Base-by-base conservation (phyloP, 2,797 vertebrate genomes). In the Chiloscyllium punctatum region DNA sequence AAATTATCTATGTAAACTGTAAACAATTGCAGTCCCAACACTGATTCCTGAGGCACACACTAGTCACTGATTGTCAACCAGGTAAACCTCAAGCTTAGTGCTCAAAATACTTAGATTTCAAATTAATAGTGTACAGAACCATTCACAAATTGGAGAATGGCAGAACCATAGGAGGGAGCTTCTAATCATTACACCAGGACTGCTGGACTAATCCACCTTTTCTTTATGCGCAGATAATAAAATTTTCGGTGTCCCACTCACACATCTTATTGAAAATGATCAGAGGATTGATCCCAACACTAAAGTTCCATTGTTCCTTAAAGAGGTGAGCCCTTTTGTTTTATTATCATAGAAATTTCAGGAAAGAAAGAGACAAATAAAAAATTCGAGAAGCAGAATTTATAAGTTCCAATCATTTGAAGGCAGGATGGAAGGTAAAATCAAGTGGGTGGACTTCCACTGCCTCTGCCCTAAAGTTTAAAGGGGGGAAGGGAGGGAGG, bases 241-340 rank as follows among this genome's bases (percentile, higher is more conserved):
- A 2, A 97, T 99, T 72, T 99, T 98, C 0, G 98, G 98, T 0
- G 98, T 99, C 95, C 97, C 98, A 6, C 98, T 99, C 95, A 97
- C 98, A 95, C 97, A 97, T 9, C 96, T 99, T 96, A 95, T 99
- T 96, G 98, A 99, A 97, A 98, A 97, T 0, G 98, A 99, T 96
- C 98, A 98, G 96, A 99, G 98, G 96, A 95, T 98, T 77, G 97
- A 98, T 86, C 97, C 98, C 95, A 97, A 97, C 96, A 97, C 98
- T 74, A 97, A 97, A 16, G 98, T 98, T 79, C 99, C 98, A 15
- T 97, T 99, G 96, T 96, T 99, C 37, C 97, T 99, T 42, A 98
- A 99, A 96, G 96, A 97, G 30, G 98, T 99, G 96, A 98, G 98
- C 95, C 71, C 33, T 51, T 51, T n/a, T 27, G 42, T 30, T 62